Base-by-base conservation (phyloP, 2,888 invertebrate species). In the Xanthia icteritia region DNA sequence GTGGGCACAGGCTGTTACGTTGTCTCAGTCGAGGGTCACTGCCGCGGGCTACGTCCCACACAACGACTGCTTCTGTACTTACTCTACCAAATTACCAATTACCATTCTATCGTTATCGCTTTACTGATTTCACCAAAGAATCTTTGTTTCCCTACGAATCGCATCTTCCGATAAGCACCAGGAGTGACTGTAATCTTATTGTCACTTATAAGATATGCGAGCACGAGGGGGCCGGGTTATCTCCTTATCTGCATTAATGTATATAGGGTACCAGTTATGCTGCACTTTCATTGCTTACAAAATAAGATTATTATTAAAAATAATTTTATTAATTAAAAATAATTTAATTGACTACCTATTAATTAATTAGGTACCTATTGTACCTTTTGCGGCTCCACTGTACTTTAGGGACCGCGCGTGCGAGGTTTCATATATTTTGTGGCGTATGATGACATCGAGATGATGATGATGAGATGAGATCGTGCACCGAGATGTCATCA, bases 71-170 rank as follows among this genome's bases (percentile, higher is more conserved):
- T 51, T 23, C 39, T 81, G 56, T 78, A 31, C 61, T 36, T 77
- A 39, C 61, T 39, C 20, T 27, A n/a, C 48, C 42, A 23, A 73
- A 74, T 64, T n/a, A 45, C 58, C 63, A 65, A 56, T 73, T 60
- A 8, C 31, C 71, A 84, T 82, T 82, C 61, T 63, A 58, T 61
- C 36, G 48, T 61, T 84, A 82, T 82, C 76, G 51, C 15, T 60
- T 61, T 65, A 81, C 45, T 72, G 61, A 85, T 66, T 73, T 81
- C 60, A 63, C 51, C 36, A 81, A 69, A 76, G 82, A 58, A 54
- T 76, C 76, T 45, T 83, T 83, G 82, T 84, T 63, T 69, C 74
- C 39, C 27, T n/a, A 65, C 15, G 76, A 81, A 72, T 81, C 39
- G 76, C 42, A 36, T 61, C 39, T 60, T 13, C 31, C 2, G 76